Conservation (phyloP, 2,888 invertebrate genomes). For the Sesia apiformis region DNA sequence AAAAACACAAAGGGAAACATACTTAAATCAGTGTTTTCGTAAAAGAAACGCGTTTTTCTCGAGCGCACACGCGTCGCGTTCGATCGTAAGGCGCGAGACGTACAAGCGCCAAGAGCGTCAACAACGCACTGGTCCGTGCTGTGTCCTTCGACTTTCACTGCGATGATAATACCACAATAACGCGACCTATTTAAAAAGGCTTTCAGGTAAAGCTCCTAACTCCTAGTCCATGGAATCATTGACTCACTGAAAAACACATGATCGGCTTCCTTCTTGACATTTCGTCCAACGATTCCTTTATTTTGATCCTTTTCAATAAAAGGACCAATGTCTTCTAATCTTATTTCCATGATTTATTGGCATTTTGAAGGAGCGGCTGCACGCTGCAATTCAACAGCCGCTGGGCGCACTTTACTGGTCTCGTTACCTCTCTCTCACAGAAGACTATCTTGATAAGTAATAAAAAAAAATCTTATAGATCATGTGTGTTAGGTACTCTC, state of each 20-base stretch:
- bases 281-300: no score
- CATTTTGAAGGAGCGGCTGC: no score
- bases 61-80: conserved; percentile 3
- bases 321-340: no score
- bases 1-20: conserved; percentile 33
- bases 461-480: no score
- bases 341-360: no score
- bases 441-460: no score
- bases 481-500: no score
- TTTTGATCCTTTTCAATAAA: no score
- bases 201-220: conserved; percentile 5
- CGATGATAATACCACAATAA: conserved; percentile 33
- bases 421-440: no score
- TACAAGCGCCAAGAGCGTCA: conserved; percentile 21
- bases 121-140: conserved; percentile 33
- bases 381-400: no score
- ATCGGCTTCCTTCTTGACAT: background rate
- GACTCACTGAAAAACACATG: background rate
- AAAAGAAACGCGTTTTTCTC: background rate
- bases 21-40: conserved; percentile 45
- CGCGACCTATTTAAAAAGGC: conserved; percentile 10
- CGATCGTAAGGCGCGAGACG: conserved; percentile 15
- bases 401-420: no score
- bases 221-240: conserved; percentile 4
- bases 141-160: conserved; percentile 68